Conservation (phyloP, 2,888 invertebrate species). For the Diloba caeruleocephala region DNA sequence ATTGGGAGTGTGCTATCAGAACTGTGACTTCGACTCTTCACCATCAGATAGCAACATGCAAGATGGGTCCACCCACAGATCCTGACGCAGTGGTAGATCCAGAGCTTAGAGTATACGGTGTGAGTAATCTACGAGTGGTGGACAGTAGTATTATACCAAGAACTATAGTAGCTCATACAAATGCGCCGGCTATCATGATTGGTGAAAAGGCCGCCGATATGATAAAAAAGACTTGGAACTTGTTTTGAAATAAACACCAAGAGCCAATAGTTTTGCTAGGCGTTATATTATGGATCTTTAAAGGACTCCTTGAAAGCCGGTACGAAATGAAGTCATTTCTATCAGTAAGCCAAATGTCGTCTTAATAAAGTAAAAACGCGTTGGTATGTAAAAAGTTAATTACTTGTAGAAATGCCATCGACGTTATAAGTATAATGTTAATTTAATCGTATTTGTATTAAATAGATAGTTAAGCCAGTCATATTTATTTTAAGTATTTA, state of each 20-base stretch:
- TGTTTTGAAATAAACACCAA: constrained; percentile 41
- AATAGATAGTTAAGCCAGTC: not conserved
- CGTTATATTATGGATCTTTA: not conserved
- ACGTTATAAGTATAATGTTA: constrained; percentile 19
- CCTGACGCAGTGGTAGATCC: constrained; percentile 90
- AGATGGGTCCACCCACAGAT: constrained; percentile 90
- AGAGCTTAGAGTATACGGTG: constrained; percentile 90
- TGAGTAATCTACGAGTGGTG: constrained; percentile 90
- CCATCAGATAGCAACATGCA: constrained; percentile 92
- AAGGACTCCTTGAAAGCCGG: not conserved
- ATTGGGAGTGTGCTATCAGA: constrained; percentile 91
- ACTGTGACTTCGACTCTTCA: constrained; percentile 90
- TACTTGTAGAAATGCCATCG: constrained; percentile 1
- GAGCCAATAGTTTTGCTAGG: not conserved
- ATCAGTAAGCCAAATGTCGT: constrained; percentile 12
- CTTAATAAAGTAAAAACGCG: constrained; percentile 3
- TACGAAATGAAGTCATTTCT: constrained; percentile 2
- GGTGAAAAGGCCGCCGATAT: constrained; percentile 92
- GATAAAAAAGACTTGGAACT: constrained; percentile 87
- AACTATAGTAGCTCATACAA: constrained; percentile 91
- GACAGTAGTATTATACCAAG: constrained; percentile 92
- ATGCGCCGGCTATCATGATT: constrained; percentile 92
- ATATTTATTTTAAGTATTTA: constrained; percentile 11
- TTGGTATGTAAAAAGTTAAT: not conserved
- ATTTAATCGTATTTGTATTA: constrained; percentile 5